Conservation (phyloP, 1,140 invertebrate genomes). For the Ditylenchus dipsaci region DNA sequence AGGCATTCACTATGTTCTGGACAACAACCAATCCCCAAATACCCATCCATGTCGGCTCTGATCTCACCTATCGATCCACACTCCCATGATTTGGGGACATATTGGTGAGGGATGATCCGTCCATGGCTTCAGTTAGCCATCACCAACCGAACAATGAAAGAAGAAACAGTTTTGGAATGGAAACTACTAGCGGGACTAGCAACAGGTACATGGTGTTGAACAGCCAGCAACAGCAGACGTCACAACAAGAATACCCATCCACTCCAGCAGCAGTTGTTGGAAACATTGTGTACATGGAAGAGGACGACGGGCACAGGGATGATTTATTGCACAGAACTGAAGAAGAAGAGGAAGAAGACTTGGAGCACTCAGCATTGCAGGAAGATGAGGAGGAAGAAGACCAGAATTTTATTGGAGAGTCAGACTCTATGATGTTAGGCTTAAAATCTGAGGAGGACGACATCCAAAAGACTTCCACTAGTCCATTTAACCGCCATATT, state of each 20-base stretch:
- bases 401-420: too few relatives aligned
- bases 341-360: not conserved
- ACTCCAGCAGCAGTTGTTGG: not conserved
- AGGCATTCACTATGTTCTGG: not conserved
- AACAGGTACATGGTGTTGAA: conserved; percentile 5
- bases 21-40: not conserved
- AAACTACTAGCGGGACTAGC: not conserved
- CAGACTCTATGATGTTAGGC: too few relatives aligned
- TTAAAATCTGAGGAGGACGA: too few relatives aligned
- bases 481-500: too few relatives aligned
- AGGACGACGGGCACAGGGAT: not conserved
- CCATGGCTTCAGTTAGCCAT: not conserved
- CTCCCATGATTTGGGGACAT: not conserved
- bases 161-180: too few relatives aligned
- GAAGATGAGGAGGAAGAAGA: too few relatives aligned
- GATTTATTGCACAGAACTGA: not conserved
- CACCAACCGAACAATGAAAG: not conserved
- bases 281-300: conserved; percentile 9
- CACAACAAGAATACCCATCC: not conserved
- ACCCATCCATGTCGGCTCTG: not conserved
- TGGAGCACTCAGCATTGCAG: not conserved
- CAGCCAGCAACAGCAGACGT: not conserved
- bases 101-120: not conserved
- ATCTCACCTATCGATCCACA: not conserved
- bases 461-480: too few relatives aligned